A percentile compares a stretch with the other conserved stretches of the same genome.
Conservation (phyloP, 2,888 invertebrate genomes). For the Cryptophagus acutangulus region DNA sequence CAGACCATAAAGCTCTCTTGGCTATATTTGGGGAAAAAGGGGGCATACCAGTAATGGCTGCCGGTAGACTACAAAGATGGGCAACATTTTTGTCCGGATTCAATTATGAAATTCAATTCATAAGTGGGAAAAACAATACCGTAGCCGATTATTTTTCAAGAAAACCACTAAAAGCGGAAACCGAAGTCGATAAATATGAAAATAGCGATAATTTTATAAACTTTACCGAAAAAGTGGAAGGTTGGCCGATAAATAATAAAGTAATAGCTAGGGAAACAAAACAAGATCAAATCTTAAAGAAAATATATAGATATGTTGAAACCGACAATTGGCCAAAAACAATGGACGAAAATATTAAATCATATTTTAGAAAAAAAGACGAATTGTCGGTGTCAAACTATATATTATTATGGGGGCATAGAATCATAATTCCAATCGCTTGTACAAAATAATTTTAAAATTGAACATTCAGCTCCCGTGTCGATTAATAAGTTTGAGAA, state of each 20-base stretch:
- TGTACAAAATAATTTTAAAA: too few relatives aligned
- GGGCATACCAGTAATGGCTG: constrained; percentile 36
- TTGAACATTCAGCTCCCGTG: too few relatives aligned
- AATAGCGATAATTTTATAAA: constrained; percentile 3
- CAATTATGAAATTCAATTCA: constrained; percentile 18
- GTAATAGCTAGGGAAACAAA: not conserved
- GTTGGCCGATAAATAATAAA: constrained; percentile 8
- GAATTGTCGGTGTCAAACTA: not conserved
- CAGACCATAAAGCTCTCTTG: constrained; percentile 8
- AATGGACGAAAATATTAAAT: not conserved
- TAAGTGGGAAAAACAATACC: constrained; percentile 16
- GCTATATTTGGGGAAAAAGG: constrained; percentile 33
- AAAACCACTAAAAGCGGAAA: too few relatives aligned
- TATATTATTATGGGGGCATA: constrained; percentile 7
- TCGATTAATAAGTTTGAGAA: too few relatives aligned
- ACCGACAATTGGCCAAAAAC: constrained; percentile 6
- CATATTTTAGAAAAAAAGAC: not conserved
- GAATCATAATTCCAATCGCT: constrained; percentile 10
- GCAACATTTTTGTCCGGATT: constrained; percentile 23
- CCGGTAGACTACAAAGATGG: constrained; percentile 37
- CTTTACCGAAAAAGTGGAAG: constrained; percentile 6
- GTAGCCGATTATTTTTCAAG: constrained; percentile 17
- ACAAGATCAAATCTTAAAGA: not conserved
- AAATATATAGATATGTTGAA: constrained; percentile 1
- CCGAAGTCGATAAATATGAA: too few relatives aligned